Evolutionary conservation across 2,888 invertebrate species (phyloP), one percentile per base, ranked within the genome.

Genomic region (Scaptomyza polygonia): DNA sequence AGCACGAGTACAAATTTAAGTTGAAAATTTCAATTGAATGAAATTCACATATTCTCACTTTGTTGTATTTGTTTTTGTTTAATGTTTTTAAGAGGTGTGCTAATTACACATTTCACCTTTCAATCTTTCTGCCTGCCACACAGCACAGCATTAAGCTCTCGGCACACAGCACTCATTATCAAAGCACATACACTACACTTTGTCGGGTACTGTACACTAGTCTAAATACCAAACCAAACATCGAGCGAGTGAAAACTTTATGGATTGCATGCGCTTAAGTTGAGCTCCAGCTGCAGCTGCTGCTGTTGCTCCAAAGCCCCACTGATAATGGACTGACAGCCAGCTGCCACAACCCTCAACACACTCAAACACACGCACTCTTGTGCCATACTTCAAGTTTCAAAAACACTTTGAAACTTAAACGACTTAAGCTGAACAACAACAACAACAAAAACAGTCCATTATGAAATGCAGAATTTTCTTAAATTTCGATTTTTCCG

Each of bases 381-480:
- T 14, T 51, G 40, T 48, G 39, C 52, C 57, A 51, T 57, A 69
- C 64, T 66, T 58, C 68, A 79, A 79, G 75, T 78, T 80, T 77
- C 48, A n/a, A n/a, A n/a, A 78, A 44, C 65, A 80, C 72, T 55
- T 75, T 79, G 72, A 68, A 78, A 78, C 78, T 80, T 62, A 81
- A 79, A 81, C 65, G 79, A 70, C 77, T 64, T 49, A 67, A 76
- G 73, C 69, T 69, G 48, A 52, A 56, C n/a, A n/a, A n/a, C n/a
- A n/a, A n/a, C n/a, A n/a, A n/a, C n/a, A n/a, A n/a, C n/a, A 54
- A 54, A 75, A 62, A 56, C n/a, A n/a, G n/a, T 47, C 43, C 72
- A 78, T 76, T 75, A 79, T 1, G 8, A 8, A 36, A 36, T 36
- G 14, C 8, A 14, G 8, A 14, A 8, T 36, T 14, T 69, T 81